A percentile compares a stretch with the other conserved stretches of the same genome.
Evolutionary conservation across 2,113 vertebrate species (phyloP).

Genomic region (Pampusana beccarii): DNA sequence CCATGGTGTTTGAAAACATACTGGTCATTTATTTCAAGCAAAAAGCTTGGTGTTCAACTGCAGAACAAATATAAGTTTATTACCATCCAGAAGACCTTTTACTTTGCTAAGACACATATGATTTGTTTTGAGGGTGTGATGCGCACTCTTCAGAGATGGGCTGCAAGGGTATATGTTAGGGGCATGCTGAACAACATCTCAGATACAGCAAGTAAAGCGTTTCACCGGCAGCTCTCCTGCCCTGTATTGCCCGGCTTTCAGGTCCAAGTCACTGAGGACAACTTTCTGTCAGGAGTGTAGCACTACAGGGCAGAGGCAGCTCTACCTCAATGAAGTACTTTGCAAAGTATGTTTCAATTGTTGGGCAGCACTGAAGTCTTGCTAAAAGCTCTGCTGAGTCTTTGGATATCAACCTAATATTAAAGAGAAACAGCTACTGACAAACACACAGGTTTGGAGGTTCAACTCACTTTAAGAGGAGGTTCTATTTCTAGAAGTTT

Average conservation of each 20-base stretch:
- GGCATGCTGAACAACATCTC: background rate
- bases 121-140: background rate
- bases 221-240: background rate
- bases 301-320: background rate
- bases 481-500: background rate
- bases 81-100: rapidly evolving
- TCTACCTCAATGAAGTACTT: background rate
- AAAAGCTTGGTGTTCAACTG: background rate
- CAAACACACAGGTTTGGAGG: background rate
- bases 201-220: background rate
- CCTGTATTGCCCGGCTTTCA: background rate
- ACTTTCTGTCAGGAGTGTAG: background rate
- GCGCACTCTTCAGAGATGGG: rapidly evolving
- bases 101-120: rapidly evolving
- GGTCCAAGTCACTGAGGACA: too few species aligned
- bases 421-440: background rate
- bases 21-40: background rate
- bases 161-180: background rate
- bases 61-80: background rate
- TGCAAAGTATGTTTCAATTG: background rate
- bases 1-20: background rate
- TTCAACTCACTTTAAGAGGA: background rate
- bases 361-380: background rate
- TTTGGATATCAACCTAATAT: background rate
- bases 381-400: background rate